Conservation (phyloP, 2,888 invertebrate species). For the Amphipyra tragopoginis region DNA sequence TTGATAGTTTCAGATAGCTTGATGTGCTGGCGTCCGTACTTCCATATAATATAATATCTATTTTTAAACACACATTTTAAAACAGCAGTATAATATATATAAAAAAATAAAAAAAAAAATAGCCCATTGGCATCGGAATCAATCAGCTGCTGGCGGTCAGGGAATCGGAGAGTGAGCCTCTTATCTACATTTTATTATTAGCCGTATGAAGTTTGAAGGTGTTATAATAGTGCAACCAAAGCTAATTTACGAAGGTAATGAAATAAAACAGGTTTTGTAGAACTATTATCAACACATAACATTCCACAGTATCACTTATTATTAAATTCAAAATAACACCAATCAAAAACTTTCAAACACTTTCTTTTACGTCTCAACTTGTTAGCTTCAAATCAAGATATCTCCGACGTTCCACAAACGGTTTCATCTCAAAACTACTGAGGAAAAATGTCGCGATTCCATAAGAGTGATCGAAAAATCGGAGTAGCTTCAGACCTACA, state of each 20-base stretch:
- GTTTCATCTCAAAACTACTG: slow-evolving; percentile 23
- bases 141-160: no score
- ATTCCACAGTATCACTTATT: neutral
- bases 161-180: no score
- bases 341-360: slow-evolving; percentile 8
- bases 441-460: slow-evolving; percentile 43
- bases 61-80: no score
- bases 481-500: slow-evolving; percentile 34
- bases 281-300: neutral
- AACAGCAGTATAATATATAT: no score
- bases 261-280: no score
- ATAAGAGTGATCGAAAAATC: slow-evolving; percentile 49
- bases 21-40: no score
- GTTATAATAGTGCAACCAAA: no score
- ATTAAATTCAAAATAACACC: neutral
- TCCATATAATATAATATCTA: no score
- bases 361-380: neutral
- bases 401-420: slow-evolving; percentile 19
- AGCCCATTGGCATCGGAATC: no score
- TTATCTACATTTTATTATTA: slow-evolving; percentile 12
- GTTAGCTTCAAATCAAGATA: slow-evolving; percentile 8
- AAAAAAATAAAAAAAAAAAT: no score
- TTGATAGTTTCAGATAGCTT: no score
- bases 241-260: no score
- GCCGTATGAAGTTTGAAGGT: neutral